Base-by-base conservation (phyloP, 2,113 vertebrate genomes). In the Coreoperca whiteheadi region DNA sequence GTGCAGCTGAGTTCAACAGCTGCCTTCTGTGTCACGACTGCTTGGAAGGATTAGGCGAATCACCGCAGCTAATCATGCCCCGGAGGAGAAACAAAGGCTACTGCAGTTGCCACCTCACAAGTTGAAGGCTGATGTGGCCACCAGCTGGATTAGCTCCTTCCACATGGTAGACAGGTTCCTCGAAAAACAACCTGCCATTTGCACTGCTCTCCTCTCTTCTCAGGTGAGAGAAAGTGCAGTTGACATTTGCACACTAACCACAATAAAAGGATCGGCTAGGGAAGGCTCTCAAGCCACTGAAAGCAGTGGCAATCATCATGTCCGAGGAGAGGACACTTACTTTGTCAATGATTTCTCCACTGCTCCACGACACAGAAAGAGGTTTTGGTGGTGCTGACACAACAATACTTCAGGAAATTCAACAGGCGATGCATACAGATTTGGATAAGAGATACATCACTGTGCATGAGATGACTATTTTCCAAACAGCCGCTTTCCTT, bases 221-320 rank as follows among this genome's bases (percentile, higher is more conserved):
- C 50, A 77, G 50, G 41, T 60, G 53, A 73, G 30, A 50, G 73
- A 32, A 66, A 41, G 50, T 61, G 51, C 70, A 63, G 61, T 28
- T 74, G 70, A 81, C 70, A 74, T 74, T 65, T 78, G n/a, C 61
- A 78, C 60, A 73, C 53, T 60, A 43, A 60, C 68, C 15, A 21
- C 67, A 75, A 68, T 50, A 11, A 28, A 81, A 51, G 50, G 20
- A 18, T 21, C 21, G 50, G 43, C 43, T 59, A 28, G 73, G 5
- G 4, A 74, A 50, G 23, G 3, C 50, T 57, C 12, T 39, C 34
- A 28, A n/a, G n/a, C 7, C 28, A 30, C 34, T 43, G 37, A 66
- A 23, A 77, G n/a, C 75, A 68, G 50, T 28, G 8, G 39, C 39
- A 15, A 15, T 21, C 74, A 72, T 83, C 59, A 50, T 41, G 51